These are phyloP conservation scores for Enteromius afrohamiltoni DNA, from an alignment of 2,797 vertebrate genomes.

Conservation along the genomic window DNA sequence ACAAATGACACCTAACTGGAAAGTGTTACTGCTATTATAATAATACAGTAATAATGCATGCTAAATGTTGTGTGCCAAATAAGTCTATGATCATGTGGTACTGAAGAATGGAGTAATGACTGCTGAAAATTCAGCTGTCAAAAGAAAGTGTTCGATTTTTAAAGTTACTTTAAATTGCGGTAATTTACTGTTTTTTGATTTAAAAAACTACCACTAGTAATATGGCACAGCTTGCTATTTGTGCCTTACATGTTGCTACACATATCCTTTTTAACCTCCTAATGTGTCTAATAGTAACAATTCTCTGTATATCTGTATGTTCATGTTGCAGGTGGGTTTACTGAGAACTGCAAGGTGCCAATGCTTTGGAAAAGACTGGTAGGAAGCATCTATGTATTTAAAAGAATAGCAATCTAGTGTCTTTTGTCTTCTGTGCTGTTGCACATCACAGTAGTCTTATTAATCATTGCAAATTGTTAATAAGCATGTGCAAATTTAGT, in stretches of 20 bases:
- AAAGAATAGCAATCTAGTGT: background rate
- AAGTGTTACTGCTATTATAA: too few relatives aligned
- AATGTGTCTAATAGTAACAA: conserved; percentile 2
- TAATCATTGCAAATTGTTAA: background rate
- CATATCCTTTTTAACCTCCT: background rate
- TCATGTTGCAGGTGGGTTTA: conserved; percentile 58
- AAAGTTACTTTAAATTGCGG: background rate
- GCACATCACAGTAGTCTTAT: background rate
- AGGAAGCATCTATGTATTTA: conserved; percentile 34
- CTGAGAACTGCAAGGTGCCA: conserved; percentile 45
- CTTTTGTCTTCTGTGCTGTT: background rate
- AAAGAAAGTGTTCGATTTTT: background rate
- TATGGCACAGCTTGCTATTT: background rate
- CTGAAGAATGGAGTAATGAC: background rate
- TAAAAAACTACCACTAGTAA: background rate
- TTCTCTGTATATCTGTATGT: conserved; percentile 16
- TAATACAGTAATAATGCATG: too few relatives aligned
- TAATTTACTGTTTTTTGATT: background rate
- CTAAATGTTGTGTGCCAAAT: background rate
- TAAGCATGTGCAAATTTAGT: background rate
- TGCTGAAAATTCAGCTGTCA: background rate
- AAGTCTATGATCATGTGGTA: background rate
- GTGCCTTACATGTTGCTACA: background rate
- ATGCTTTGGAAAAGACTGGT: conserved; percentile 61
- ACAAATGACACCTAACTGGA: too few relatives aligned